Evolutionary conservation across 2,113 vertebrate genomes (phyloP).

Genomic region (Atherinomorus stipes): DNA sequence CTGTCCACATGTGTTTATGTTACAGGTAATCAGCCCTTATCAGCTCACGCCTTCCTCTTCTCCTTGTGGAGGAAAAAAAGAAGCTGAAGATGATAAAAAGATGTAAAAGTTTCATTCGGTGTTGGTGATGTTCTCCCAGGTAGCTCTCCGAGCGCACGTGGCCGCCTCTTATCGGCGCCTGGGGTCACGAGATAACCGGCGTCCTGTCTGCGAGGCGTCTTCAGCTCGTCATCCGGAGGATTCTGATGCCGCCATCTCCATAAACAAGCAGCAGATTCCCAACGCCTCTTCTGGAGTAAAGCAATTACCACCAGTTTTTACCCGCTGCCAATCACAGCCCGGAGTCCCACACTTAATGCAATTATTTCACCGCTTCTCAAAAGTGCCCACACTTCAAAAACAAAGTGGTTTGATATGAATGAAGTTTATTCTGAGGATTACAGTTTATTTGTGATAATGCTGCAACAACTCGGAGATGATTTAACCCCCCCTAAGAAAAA

Average conservation of each 20-base stretch:
- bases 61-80: slow-evolving; percentile 36
- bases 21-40: slow-evolving; percentile 76
- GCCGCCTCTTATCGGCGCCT: slow-evolving; percentile 69
- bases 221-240: slow-evolving; percentile 62
- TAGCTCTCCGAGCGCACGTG: slow-evolving; percentile 50
- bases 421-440: slow-evolving; percentile 44
- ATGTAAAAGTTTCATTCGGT: slow-evolving; percentile 73
- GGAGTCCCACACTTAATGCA: slow-evolving; percentile 28
- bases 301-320: slow-evolving; percentile 63
- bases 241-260: slow-evolving; percentile 51
- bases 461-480: slow-evolving; percentile 51
- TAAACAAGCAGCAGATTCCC: slow-evolving; percentile 62
- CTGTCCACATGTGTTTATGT: slow-evolving; percentile 80
- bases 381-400: no score
- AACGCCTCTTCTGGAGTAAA: slow-evolving; percentile 61
- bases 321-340: slow-evolving; percentile 65
- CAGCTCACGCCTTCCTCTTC: slow-evolving; percentile 78
- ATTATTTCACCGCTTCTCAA: slow-evolving; percentile 40
- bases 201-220: slow-evolving; percentile 57
- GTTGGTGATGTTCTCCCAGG: slow-evolving; percentile 31
- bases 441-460: slow-evolving; percentile 59
- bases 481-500: no score
- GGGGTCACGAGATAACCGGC: slow-evolving; percentile 70
- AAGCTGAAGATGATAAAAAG: slow-evolving; percentile 70
- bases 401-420: no score